Percentiles rank a stretch among this genome's conserved stretches.
These are phyloP conservation scores for Lasioglossum albipes DNA, from an alignment of 1,140 invertebrate genomes.

Conservation along the genomic window DNA sequence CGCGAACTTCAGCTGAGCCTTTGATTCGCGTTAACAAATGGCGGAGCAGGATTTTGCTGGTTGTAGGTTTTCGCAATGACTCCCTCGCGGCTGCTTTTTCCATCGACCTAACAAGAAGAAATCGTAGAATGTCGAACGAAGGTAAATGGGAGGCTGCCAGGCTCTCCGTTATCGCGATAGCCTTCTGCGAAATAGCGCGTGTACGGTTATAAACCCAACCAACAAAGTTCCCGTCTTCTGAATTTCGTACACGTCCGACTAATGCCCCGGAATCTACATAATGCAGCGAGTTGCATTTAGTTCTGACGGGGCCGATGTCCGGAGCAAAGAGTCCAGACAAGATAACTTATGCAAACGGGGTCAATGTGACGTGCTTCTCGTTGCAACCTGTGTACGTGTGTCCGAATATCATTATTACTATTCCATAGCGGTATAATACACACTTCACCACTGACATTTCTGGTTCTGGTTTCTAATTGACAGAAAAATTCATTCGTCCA, in stretches of 20 bases:
- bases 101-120: constrained; percentile 34
- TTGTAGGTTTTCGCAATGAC: not conserved
- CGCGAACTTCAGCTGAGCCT: not conserved
- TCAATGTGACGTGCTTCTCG: not conserved
- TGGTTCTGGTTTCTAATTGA: no score
- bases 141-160: not conserved
- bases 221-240: not conserved
- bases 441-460: not conserved
- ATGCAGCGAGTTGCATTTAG: not conserved
- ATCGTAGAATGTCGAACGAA: constrained; percentile 25
- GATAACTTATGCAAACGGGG: constrained; percentile 17
- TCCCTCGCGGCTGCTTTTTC: constrained; percentile 1
- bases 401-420: not conserved
- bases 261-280: constrained; percentile 21
- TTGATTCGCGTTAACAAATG: constrained; percentile 43
- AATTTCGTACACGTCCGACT: not conserved
- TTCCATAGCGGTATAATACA: no score
- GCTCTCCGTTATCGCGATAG: not conserved
- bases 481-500: no score
- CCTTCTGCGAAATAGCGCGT: not conserved
- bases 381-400: not conserved
- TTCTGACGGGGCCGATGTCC: not conserved
- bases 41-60: constrained; percentile 16
- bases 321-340: not conserved
- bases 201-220: not conserved